phyloP scores from a whole-genome alignment of 2,797 vertebrate genomes.

The Allobates femoralis region DNA sequence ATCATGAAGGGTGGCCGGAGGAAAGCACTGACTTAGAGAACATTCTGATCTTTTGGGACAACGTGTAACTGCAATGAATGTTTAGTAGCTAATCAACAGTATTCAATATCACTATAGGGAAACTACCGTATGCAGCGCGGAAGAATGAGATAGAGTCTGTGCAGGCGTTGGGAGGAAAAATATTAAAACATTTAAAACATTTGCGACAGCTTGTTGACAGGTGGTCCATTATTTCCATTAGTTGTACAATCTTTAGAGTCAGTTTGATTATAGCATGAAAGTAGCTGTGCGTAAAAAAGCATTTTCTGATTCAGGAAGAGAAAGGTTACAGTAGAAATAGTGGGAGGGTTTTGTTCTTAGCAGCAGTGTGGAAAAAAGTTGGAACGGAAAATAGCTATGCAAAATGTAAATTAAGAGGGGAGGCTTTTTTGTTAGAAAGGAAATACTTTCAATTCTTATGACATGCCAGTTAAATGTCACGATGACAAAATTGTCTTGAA shows the following conservation, averaged over 20 bases:
- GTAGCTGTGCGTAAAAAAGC: constrained; percentile 60
- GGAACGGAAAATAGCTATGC: constrained; percentile 62
- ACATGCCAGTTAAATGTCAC: constrained; percentile 45
- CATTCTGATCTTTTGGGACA: constrained; percentile 58
- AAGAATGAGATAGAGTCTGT: constrained; percentile 53
- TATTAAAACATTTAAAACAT: constrained; percentile 64
- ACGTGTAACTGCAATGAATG: constrained; percentile 48
- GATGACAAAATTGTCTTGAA: constrained; percentile 21
- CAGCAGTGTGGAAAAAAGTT: constrained; percentile 57
- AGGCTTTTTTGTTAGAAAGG: constrained; percentile 46
- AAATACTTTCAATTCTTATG: constrained; percentile 49
- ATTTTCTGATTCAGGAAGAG: constrained; percentile 54
- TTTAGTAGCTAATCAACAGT: constrained; percentile 60
- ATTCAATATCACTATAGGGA: constrained; percentile 62
- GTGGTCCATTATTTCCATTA: constrained; percentile 64
- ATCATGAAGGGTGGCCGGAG: constrained; percentile 55
- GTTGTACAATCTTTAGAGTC: constrained; percentile 60
- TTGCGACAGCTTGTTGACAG: constrained; percentile 62
- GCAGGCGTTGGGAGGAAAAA: constrained; percentile 63
- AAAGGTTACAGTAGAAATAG: constrained; percentile 56
- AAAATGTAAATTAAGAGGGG: constrained; percentile 55
- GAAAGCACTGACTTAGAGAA: constrained; percentile 46
- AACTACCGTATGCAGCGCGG: constrained; percentile 54
- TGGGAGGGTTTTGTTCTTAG: constrained; percentile 62
- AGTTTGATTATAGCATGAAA: constrained; percentile 63